Percentiles rank a stretch among this genome's conserved stretches.
Conservation (phyloP, 2,113 vertebrate genomes). For the Pitta sordida region DNA sequence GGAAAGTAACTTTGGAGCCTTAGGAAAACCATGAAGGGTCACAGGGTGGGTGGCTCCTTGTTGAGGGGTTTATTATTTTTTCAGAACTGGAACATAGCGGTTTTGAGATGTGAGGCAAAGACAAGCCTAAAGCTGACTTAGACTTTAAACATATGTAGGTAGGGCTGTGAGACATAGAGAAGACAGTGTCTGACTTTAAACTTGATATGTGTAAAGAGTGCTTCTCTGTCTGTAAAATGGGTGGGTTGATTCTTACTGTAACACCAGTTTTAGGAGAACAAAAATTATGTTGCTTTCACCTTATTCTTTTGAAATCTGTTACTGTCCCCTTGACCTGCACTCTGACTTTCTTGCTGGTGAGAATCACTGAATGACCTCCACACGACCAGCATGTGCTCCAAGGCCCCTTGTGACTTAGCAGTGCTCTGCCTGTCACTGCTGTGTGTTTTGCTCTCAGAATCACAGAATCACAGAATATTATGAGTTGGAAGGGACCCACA, state of each 20-base stretch:
- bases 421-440: neutral
- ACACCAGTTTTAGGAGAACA: rapidly evolving
- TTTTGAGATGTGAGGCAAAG: neutral
- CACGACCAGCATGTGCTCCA: neutral
- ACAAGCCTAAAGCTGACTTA: neutral
- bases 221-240: neutral
- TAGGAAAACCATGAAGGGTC: neutral
- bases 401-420: neutral
- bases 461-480: too few relatives aligned
- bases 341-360: neutral
- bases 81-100: neutral
- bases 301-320: neutral
- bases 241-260: neutral
- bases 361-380: neutral
- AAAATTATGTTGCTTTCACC: neutral
- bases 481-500: too few relatives aligned
- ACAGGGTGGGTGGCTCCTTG: neutral
- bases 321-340: neutral
- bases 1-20: neutral
- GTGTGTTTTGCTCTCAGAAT: neutral
- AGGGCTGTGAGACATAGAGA: neutral
- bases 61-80: neutral
- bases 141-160: neutral
- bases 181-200: neutral
- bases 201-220: neutral